Base-by-base conservation (phyloP, 2,888 invertebrate species). In the Cantharis rufa region DNA sequence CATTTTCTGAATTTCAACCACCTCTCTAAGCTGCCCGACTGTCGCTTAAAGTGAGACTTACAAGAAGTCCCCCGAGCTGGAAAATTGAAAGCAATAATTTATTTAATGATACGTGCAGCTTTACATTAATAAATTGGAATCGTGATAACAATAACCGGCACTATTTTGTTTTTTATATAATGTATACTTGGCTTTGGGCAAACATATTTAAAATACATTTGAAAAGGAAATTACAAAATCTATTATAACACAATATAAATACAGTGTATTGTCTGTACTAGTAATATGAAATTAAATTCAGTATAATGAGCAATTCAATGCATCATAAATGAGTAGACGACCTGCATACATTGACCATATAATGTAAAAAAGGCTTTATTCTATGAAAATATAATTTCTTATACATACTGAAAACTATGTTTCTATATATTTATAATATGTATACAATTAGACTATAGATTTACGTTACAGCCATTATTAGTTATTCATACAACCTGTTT, bases 221-320 rank as follows among this genome's bases (percentile, higher is more conserved):
- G 4, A 48, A 48, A n/a, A 48, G 48, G 48, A 48, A 48, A 48
- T 48, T 32, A 70, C 32, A 21, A 48, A 70, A 61, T 70, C 18
- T 28, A 70, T 70, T 18, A 48, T 15, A 70, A 70, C 16, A 48
- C 15, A 32, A 48, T 32, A 70, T 16, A 32, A 13, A 66, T 10
- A 13, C 21, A 21, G 64, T 66, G 64, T 15, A 71, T 28, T 21
- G 21, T 71, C 21, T 72, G 68, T 24, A 66, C n/a, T 15, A 66
- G 68, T 21, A 69, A 32, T 61, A 66, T 62, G 72, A 68, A 72
- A 72, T 72, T 18, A 72, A 72, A 68, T 71, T 18, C 15, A 61
- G 18, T 21, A 48, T 61, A 24, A 68, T 68, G 48, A 16, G 27
- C 24, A 68, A 64, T 68, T 61, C 13, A 71, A 62, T 71, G 71